A percentile compares a stretch with the other conserved stretches of the same genome.
Evolutionary conservation across 1,140 invertebrate genomes (phyloP).

Genomic region (Drosophila chauvacae): DNA sequence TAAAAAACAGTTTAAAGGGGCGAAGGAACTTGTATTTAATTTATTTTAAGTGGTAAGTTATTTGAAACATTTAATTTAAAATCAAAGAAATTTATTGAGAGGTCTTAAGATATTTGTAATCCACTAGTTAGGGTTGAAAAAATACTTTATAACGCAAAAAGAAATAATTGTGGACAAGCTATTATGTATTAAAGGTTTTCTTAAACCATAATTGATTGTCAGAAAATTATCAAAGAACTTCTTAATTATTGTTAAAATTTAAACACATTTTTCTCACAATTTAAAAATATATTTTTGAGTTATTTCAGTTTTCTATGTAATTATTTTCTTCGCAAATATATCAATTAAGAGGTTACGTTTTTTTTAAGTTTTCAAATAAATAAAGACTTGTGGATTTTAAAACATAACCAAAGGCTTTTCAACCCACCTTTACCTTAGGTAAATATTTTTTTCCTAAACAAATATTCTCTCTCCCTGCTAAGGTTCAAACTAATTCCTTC

Average conservation of each 20-base stretch:
- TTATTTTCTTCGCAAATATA: too few species aligned
- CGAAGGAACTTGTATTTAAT: not conserved
- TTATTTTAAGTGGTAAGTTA: not conserved
- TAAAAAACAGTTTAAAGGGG: not conserved
- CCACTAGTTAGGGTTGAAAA: not conserved
- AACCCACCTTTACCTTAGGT: too few species aligned
- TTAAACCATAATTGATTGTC: too few species aligned
- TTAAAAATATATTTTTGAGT: not conserved
- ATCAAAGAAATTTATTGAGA: accelerated
- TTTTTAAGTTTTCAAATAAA: not conserved
- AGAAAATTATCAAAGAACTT: not conserved
- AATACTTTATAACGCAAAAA: too few species aligned
- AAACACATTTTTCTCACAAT: not conserved
- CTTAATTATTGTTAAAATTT: not conserved
- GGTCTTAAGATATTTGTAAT: too few species aligned
- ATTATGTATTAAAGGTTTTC: not conserved
- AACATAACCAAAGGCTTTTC: not conserved
- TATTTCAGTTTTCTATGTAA: too few species aligned
- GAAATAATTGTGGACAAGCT: not conserved
- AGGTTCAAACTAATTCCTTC: not conserved
- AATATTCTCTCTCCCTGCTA: not conserved
- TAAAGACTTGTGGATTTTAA: not conserved
- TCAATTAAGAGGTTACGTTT: not conserved
- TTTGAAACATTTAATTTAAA: not conserved
- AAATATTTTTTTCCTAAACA: not conserved